Base-by-base conservation (phyloP, 2,113 vertebrate species). In the Podilymbus podiceps region DNA sequence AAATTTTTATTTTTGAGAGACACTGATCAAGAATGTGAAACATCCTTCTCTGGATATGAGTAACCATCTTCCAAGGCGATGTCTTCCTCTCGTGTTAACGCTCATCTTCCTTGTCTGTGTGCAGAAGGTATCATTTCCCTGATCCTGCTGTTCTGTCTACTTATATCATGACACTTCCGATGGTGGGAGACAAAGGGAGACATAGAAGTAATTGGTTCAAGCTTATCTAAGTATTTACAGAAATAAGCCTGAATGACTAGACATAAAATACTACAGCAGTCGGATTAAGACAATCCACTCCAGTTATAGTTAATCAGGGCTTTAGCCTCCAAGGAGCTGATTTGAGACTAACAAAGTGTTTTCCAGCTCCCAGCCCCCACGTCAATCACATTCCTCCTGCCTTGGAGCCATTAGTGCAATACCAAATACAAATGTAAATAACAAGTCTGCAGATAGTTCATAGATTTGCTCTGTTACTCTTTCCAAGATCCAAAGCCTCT, bases 221-320 rank as follows among this genome's bases (percentile, higher is more conserved):
- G 64, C 94, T 96, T 95, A 91, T 91, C 95, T 88, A 94, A 91
- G 78, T 94, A 94, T 94, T 97, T 97, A 93, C 88, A 95, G 85
- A 93, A 93, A 96, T 92, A 89, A 94, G 64, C 68, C 89, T 96
- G 50, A 95, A 96, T 95, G 78, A 89, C 80, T 74, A 94, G 90
- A 92, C 46, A 23, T 64, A 76, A 97, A 96, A 94, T 92, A 91
- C 90, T 88, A 55, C n/a, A 86, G 63, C 71, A 88, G 68, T 47
- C 86, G 91, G 93, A 94, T 96, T 96, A 97, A 96, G 95, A 72
- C 81, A 96, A 90, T 96, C 92, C 82, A 94, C 84, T 91, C 53
- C 46, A 79, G 85, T 82, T 96, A 90, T 23, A 97, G 79, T 89
- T 95, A 97, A 96, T 94, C 90, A 86, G 94, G 77, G 85, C 35